phyloP scores from a whole-genome alignment of 2,797 vertebrate species.

The Alectoris magna region DNA sequence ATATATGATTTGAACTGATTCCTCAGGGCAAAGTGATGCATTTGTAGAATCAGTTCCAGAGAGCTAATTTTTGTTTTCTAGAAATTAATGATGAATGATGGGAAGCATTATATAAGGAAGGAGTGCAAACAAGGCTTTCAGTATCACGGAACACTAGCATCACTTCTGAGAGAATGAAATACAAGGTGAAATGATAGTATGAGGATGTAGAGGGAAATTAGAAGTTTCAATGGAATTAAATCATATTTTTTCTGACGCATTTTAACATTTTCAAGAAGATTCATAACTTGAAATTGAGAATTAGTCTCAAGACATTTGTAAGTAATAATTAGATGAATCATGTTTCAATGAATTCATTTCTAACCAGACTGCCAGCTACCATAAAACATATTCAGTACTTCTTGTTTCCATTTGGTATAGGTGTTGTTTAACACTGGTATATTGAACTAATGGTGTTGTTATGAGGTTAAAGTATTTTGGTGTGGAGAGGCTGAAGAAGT shows the following conservation, averaged over 20 bases:
- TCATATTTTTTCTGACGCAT: neutral
- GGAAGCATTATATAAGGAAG: neutral
- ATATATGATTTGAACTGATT: neutral
- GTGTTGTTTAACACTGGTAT: neutral
- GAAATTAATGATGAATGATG: neutral
- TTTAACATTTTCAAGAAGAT: neutral
- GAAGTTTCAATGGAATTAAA: neutral
- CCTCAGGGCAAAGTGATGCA: neutral
- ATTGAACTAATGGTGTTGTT: neutral
- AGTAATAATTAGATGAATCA: neutral
- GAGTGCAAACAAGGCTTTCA: neutral
- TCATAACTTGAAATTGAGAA: too few relatives aligned
- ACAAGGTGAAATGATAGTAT: neutral
- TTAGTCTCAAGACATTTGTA: neutral
- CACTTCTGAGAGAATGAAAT: neutral
- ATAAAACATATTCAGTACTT: neutral
- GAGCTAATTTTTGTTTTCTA: neutral
- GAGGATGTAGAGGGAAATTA: neutral
- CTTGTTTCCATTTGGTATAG: neutral
- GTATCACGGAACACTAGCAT: fast-evolving
- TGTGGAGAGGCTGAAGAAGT: neutral
- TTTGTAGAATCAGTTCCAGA: neutral
- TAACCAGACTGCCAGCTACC: neutral
- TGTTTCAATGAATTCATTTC: neutral
- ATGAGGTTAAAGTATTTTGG: neutral